Base-by-base conservation (phyloP, 1,140 invertebrate species). In the Danaus melanippus region DNA sequence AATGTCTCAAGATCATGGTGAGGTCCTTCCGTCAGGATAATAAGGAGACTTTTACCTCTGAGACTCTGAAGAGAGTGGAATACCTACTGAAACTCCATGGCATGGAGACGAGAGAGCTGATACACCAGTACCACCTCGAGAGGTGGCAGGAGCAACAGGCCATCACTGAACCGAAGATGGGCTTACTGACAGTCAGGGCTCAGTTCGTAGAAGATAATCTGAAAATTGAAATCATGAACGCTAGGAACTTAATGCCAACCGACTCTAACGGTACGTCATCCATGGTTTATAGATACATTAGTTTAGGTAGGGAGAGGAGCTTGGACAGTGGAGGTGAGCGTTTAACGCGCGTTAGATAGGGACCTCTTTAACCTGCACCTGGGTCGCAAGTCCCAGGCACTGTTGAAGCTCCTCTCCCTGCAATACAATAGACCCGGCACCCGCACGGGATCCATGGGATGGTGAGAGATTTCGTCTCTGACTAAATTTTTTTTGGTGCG, bases 11-110 rank as follows among this genome's bases (percentile, higher is more conserved):
- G 60, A 91, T 96, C 32, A 91, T 98, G 78, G 90, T 96, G 40
- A 91, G 93, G 48, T 97, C 95, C 62, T 98, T 98, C 84, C 94
- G 96, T 79, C 91, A 93, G 61, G 90, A 91, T 12, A 89, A 91
- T 61, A 87, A 88, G 53, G 80, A 84, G 21, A 72, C 78, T 1
- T 85, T 81, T 40, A 86, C 85, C 12, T 85, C 88, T 2, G 90
- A 92, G 57, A 89, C 88, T 9, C 76, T 95, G 47, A 87, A 90
- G 49, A 87, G 90, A 55, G 92, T 94, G 45, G 91, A 93, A 74
- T 88, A 90, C 64, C 81, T 93, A 49, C 77, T 98, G 56, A 90
- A 91, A 56, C 81, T 97, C 1, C 93, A 97, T 74, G 96, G 95
- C 12, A 89, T 95, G 74, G 94, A 97, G 84, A 98, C 96, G 0